Evolutionary conservation across 2,797 vertebrate species (phyloP).

Genomic region (Acanthiza pusilla): DNA sequence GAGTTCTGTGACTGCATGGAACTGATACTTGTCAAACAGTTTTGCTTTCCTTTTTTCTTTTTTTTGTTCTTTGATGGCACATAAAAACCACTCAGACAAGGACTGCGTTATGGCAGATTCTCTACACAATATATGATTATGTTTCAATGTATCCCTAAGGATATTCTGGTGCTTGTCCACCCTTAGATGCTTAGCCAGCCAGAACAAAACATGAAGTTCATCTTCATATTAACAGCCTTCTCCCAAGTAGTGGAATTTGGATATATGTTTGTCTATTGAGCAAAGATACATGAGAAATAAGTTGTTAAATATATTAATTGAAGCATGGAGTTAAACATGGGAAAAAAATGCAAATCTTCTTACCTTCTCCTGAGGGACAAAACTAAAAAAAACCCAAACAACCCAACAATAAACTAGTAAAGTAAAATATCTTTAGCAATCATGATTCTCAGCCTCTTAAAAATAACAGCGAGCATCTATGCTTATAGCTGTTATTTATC

Average conservation of each 20-base stretch:
- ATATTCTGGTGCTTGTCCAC: not conserved
- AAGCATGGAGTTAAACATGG: not conserved
- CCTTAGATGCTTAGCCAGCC: not conserved
- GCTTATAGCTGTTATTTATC: not conserved
- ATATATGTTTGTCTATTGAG: not conserved
- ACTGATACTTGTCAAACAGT: not conserved
- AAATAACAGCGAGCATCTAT: not conserved
- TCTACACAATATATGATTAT: not conserved
- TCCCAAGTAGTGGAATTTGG: not conserved
- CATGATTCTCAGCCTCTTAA: not conserved
- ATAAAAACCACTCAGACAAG: not conserved
- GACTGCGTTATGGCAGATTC: not conserved
- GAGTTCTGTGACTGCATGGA: not conserved
- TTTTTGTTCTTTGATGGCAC: not conserved
- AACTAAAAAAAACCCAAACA: not conserved
- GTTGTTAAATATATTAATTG: not conserved
- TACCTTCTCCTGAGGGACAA: not conserved
- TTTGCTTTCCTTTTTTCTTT: not conserved
- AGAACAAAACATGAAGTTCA: not conserved
- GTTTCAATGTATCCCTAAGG: not conserved
- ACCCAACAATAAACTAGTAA: fast-evolving
- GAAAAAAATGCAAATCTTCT: not conserved
- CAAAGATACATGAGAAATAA: not conserved
- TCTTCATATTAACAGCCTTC: not conserved
- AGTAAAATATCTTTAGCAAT: not conserved